These are phyloP conservation scores for Psephotus haematonotus DNA, from an alignment of 2,113 vertebrate genomes.

Conservation along the genomic window DNA sequence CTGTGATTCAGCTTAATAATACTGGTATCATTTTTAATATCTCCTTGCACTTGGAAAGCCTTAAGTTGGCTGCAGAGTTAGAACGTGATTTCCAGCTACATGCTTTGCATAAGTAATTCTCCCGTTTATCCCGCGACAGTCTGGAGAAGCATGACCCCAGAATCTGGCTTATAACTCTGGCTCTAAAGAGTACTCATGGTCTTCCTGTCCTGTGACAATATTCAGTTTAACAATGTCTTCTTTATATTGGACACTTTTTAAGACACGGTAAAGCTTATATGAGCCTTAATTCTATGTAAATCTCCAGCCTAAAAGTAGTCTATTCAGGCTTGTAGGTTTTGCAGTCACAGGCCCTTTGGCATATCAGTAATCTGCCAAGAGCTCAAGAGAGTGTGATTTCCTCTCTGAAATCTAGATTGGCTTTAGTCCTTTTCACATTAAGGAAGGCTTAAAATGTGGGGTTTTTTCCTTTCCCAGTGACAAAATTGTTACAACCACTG, in stretches of 20 bases:
- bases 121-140: background rate
- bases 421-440: background rate
- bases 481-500: background rate
- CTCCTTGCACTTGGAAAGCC: constrained; percentile 4
- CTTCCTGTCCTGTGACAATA: background rate
- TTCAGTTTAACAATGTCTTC: background rate
- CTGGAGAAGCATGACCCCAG: background rate
- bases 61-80: background rate
- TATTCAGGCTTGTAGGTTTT: background rate
- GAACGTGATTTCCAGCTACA: constrained; percentile 10
- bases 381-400: background rate
- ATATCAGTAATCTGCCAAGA: background rate
- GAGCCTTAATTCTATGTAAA: background rate
- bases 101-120: background rate
- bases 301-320: background rate
- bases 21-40: background rate
- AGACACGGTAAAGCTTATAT: background rate
- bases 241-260: background rate
- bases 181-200: background rate
- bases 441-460: background rate
- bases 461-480: background rate
- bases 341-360: background rate
- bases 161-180: background rate
- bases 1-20: background rate
- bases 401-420: background rate